These are phyloP conservation scores for Synergus umbraculus DNA, from an alignment of 2,888 invertebrate species.

Conservation along the genomic window DNA sequence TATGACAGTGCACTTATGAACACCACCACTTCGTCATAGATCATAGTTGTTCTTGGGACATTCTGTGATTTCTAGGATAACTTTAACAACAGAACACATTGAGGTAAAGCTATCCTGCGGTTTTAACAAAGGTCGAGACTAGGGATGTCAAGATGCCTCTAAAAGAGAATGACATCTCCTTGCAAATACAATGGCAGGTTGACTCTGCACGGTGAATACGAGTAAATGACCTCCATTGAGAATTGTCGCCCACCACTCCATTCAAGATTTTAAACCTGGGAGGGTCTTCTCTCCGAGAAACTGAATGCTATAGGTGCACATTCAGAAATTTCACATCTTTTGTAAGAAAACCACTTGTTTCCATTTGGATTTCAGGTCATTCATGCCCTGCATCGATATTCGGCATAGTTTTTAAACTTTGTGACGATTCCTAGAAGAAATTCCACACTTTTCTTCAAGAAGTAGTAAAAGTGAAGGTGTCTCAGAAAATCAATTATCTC, in stretches of 20 bases:
- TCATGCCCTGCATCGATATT: background rate
- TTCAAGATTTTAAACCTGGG: conserved; percentile 62
- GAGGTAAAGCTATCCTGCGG: conserved; percentile 6
- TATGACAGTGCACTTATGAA: conserved; percentile 61
- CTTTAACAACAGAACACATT: conserved; percentile 42
- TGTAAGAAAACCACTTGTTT: conserved; percentile 33
- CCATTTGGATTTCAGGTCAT: conserved; percentile 2
- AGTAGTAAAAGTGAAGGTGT: too few relatives aligned
- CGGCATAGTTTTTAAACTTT: conserved; percentile 4
- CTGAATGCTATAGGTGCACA: conserved; percentile 60
- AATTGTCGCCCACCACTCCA: conserved; percentile 69
- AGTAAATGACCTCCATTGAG: conserved; percentile 75
- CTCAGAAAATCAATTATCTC: too few relatives aligned
- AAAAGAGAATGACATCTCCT: conserved; percentile 61
- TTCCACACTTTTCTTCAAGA: background rate
- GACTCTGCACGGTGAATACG: conserved; percentile 69
- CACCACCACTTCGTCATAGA: conserved; percentile 46
- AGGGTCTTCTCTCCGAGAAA: conserved; percentile 52
- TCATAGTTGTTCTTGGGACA: conserved; percentile 44
- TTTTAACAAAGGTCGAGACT: conserved; percentile 49
- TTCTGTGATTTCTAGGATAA: conserved; percentile 46
- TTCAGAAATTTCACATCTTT: conserved; percentile 54
- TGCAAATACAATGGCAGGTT: conserved; percentile 70
- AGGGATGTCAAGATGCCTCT: conserved; percentile 55
- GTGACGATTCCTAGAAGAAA: conserved; percentile 6